phyloP scores from a whole-genome alignment of 2,888 invertebrate genomes.

The Falcaria lacertinaria region DNA sequence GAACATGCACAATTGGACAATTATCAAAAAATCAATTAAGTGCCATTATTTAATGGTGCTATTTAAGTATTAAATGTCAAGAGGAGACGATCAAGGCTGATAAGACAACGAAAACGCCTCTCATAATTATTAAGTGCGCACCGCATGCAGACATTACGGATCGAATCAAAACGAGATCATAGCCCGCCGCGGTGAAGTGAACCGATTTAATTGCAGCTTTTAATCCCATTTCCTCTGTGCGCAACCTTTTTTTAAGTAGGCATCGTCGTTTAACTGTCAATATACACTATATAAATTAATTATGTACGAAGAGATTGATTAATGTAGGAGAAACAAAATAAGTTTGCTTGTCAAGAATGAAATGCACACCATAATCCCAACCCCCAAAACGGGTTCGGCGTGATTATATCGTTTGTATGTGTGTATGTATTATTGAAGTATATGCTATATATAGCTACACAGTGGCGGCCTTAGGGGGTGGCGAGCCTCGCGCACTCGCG shows the following conservation, averaged over 20 bases:
- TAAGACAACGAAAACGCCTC: neutral
- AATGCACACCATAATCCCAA: too few relatives aligned
- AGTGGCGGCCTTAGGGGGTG: too few relatives aligned
- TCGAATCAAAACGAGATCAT: slow-evolving; percentile 19
- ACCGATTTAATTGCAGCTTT: slow-evolving; percentile 62
- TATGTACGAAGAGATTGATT: slow-evolving; percentile 21
- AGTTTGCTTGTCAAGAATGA: too few relatives aligned
- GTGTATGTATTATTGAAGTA: too few relatives aligned
- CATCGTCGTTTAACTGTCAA: slow-evolving; percentile 27
- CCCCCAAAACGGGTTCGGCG: too few relatives aligned
- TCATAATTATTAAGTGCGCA: slow-evolving; percentile 10
- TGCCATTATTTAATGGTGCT: neutral
- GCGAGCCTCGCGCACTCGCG: too few relatives aligned
- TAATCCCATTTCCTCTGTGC: slow-evolving; percentile 49
- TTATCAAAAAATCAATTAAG: neutral
- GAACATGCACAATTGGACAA: neutral
- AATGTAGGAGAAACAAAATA: too few relatives aligned
- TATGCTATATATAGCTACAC: too few relatives aligned
- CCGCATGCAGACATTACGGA: slow-evolving; percentile 7
- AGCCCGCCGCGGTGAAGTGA: slow-evolving; percentile 25
- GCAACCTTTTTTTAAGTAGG: slow-evolving; percentile 26
- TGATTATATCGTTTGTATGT: too few relatives aligned
- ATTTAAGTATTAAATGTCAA: neutral
- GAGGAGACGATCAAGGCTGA: neutral
- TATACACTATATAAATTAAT: slow-evolving; percentile 21